A percentile compares a stretch with the other conserved stretches of the same genome.
Conservation (phyloP, 2,113 vertebrate genomes). For the Xiphias gladius region DNA sequence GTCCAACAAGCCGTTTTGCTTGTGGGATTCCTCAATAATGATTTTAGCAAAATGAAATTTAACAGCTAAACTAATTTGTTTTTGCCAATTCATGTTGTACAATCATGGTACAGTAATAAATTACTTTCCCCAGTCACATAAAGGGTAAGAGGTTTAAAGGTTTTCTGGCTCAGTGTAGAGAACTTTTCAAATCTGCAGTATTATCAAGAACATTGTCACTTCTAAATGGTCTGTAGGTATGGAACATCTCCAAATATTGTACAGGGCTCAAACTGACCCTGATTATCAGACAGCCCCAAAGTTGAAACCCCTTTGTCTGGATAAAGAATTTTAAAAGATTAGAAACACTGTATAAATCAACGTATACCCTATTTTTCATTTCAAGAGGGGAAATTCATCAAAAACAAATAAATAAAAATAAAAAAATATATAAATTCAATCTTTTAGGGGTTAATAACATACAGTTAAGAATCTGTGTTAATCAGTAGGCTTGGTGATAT, state of each 20-base stretch:
- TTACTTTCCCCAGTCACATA: neutral
- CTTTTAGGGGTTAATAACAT: too few species aligned
- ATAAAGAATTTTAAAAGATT: neutral
- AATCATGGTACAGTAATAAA: neutral
- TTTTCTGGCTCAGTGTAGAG: neutral
- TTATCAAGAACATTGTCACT: neutral
- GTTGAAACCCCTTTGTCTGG: neutral
- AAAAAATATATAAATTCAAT: neutral
- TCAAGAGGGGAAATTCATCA: too few species aligned
- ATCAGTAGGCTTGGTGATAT: neutral
- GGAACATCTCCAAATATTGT: neutral
- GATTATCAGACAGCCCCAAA: neutral
- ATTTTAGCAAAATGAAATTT: slow-evolving; percentile 56
- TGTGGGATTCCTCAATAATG: slow-evolving; percentile 51
- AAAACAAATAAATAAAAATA: neutral
- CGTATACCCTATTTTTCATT: too few species aligned
- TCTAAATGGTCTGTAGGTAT: neutral
- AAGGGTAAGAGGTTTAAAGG: neutral
- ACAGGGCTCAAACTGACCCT: neutral
- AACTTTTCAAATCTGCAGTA: neutral
- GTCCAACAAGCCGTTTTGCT: slow-evolving; percentile 26
- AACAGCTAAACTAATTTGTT: slow-evolving; percentile 43
- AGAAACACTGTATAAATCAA: neutral
- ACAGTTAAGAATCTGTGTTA: too few species aligned
- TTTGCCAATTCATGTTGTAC: neutral